A percentile compares a stretch with the other conserved stretches of the same genome.
phyloP scores from a whole-genome alignment of 1,140 invertebrate species.

The Uloborus diversus region DNA sequence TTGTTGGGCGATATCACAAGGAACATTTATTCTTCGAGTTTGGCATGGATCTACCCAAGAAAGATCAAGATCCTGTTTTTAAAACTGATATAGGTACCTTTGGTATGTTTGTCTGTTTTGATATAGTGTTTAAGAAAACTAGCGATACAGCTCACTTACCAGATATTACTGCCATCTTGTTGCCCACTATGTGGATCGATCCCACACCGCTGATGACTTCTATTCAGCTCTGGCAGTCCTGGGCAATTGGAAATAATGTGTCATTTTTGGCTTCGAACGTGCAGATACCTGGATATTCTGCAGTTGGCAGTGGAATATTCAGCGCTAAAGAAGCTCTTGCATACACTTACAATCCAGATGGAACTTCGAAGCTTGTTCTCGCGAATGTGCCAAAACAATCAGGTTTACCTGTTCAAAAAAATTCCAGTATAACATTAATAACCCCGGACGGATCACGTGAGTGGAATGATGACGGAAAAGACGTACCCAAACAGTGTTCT shows the following conservation, averaged over 20 bases:
- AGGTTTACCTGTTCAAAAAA: neutral
- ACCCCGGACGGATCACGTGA: neutral
- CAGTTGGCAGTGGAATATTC: slow-evolving; percentile 57
- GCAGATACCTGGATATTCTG: slow-evolving; percentile 63
- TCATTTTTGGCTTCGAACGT: slow-evolving; percentile 72
- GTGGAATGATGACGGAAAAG: neutral
- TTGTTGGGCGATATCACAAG: slow-evolving; percentile 78
- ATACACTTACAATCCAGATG: slow-evolving; percentile 28
- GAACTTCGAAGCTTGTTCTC: slow-evolving; percentile 25
- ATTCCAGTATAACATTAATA: neutral
- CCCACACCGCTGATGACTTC: slow-evolving; percentile 72
- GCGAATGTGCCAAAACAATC: neutral
- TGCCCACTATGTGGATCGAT: slow-evolving; percentile 77
- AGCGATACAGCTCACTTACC: slow-evolving; percentile 67
- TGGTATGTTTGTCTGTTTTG: slow-evolving; percentile 79
- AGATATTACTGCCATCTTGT: slow-evolving; percentile 75
- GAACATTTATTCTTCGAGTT: slow-evolving; percentile 75
- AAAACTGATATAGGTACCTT: slow-evolving; percentile 70
- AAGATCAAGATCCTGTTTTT: slow-evolving; percentile 71
- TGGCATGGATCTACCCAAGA: slow-evolving; percentile 68
- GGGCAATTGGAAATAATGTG: slow-evolving; percentile 69
- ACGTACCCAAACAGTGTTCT: slow-evolving; percentile 14
- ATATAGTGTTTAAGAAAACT: slow-evolving; percentile 73
- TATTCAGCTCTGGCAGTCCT: slow-evolving; percentile 69
- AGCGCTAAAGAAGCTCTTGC: neutral